These are phyloP conservation scores for Loriculus beryllinus DNA, from an alignment of 2,797 vertebrate species.

Conservation along the genomic window DNA sequence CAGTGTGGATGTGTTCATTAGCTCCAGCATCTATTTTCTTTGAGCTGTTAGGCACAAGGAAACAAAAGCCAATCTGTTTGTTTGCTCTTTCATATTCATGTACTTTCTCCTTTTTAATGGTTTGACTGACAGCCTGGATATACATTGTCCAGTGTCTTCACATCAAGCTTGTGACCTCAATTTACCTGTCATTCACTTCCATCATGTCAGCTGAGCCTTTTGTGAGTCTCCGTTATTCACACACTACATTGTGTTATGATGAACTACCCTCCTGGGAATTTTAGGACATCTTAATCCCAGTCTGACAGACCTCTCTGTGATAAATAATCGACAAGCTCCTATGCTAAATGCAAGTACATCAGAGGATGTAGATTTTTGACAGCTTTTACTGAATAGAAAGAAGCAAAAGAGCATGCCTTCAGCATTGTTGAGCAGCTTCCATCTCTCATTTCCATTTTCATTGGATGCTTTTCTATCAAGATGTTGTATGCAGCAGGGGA, in stretches of 20 bases:
- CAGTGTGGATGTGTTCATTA: constrained; percentile 51
- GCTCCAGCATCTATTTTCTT: constrained; percentile 28
- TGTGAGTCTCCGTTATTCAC: constrained; percentile 69
- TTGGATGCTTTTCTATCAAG: background rate
- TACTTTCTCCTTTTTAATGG: constrained; percentile 15
- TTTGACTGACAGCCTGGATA: constrained; percentile 69
- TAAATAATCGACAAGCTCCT: constrained; percentile 75
- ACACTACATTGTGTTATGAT: constrained; percentile 73
- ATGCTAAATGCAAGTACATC: constrained; percentile 72
- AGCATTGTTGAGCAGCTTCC: constrained; percentile 12
- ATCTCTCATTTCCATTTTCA: constrained; percentile 52
- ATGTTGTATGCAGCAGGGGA: background rate
- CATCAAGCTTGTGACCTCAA: constrained; percentile 56
- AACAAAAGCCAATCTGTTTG: constrained; percentile 66
- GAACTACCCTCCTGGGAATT: constrained; percentile 73
- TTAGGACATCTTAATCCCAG: constrained; percentile 80
- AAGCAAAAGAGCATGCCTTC: background rate
- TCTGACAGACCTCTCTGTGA: constrained; percentile 68
- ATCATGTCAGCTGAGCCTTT: constrained; percentile 67
- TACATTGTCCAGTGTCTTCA: constrained; percentile 56
- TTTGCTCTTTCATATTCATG: constrained; percentile 74
- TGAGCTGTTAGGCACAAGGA: constrained; percentile 35
- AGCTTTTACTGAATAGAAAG: constrained; percentile 57
- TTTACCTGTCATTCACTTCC: constrained; percentile 67
- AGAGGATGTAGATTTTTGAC: constrained; percentile 74